Conservation (phyloP, 2,113 vertebrate genomes). For the Hippocampus abdominalis region DNA sequence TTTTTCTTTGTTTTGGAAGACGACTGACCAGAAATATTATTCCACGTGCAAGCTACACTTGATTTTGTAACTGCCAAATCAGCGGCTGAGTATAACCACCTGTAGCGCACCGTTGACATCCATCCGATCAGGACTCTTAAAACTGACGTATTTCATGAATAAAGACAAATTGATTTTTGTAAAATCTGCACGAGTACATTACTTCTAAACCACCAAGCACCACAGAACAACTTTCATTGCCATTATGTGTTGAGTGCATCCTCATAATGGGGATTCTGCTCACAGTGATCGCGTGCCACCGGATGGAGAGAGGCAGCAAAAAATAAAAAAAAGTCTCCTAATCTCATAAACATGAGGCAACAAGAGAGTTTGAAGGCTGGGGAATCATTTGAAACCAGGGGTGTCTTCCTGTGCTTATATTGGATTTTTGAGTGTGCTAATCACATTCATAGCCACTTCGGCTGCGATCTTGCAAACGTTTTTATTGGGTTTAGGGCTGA, state of each 20-base stretch:
- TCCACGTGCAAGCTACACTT: neutral
- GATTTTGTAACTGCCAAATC: neutral
- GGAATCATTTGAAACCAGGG: constrained; percentile 61
- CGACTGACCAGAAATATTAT: neutral
- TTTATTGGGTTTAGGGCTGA: constrained; percentile 56
- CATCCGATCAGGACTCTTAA: constrained; percentile 3
- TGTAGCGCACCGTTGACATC: constrained; percentile 8
- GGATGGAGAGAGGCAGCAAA: constrained; percentile 24
- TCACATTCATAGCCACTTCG: constrained; percentile 65
- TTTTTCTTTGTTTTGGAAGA: constrained; percentile 1
- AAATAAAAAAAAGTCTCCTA: constrained; percentile 37
- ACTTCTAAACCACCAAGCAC: constrained; percentile 9
- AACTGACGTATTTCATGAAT: neutral
- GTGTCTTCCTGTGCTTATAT: constrained; percentile 68
- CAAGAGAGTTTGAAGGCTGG: constrained; percentile 59
- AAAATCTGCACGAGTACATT: constrained; percentile 10
- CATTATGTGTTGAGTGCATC: constrained; percentile 45
- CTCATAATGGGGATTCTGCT: constrained; percentile 42
- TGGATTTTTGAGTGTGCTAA: constrained; percentile 65
- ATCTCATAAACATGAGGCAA: constrained; percentile 63
- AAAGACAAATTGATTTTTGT: neutral
- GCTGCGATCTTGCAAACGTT: constrained; percentile 37
- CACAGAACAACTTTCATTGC: constrained; percentile 18
- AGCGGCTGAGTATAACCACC: neutral
- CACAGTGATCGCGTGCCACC: constrained; percentile 33